phyloP scores from a whole-genome alignment of 2,888 invertebrate species.

The Ophion slaviceki region DNA sequence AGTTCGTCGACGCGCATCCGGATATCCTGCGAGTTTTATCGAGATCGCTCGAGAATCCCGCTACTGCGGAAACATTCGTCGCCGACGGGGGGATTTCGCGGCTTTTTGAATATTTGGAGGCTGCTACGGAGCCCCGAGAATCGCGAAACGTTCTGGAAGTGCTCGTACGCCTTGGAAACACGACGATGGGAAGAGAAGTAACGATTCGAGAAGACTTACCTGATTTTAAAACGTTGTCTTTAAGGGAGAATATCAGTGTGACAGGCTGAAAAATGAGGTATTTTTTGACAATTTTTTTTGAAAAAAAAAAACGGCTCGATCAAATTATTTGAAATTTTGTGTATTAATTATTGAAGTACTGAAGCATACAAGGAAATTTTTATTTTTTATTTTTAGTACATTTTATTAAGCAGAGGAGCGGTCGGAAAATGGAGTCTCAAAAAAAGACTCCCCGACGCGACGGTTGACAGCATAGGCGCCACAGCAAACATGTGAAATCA shows the following conservation, averaged over 20 bases:
- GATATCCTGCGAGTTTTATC: constrained; percentile 70
- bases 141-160: constrained; percentile 68
- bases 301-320: no score
- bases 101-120: constrained; percentile 72
- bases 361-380: no score
- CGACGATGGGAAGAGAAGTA: constrained; percentile 74
- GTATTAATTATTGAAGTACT: no score
- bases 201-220: not conserved
- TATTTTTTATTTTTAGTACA: no score
- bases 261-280: not conserved
- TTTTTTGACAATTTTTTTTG: not conserved
- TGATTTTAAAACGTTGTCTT: not conserved
- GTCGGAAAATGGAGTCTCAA: no score
- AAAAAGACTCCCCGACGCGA: no score
- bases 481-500: no score
- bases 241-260: not conserved
- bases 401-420: no score
- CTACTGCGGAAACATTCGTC: constrained; percentile 68
- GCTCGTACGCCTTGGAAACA: constrained; percentile 72
- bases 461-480: no score
- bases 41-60: constrained; percentile 71
- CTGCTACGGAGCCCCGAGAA: constrained; percentile 61
- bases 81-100: constrained; percentile 70
- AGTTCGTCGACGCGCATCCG: constrained; percentile 73
- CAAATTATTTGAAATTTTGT: no score